phyloP scores from a whole-genome alignment of 2,888 invertebrate species.

The Amiota minor region DNA sequence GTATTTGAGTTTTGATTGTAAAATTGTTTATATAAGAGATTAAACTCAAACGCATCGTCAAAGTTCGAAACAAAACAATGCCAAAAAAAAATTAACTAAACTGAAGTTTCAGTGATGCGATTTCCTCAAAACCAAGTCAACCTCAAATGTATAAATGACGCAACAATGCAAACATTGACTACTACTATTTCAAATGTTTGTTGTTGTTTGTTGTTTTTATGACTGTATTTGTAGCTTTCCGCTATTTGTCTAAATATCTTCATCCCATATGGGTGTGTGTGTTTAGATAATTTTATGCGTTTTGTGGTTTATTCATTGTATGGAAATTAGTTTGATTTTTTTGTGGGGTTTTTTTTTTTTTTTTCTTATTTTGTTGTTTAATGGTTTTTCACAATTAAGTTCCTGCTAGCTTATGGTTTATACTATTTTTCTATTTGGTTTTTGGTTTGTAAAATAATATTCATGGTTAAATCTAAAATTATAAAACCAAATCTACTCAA shows the following conservation, averaged over 20 bases:
- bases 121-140: conserved; percentile 7
- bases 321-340: conserved; percentile 34
- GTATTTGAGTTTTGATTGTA: too few relatives aligned
- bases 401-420: conserved; percentile 14
- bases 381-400: conserved; percentile 20
- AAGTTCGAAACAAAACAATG: conserved; percentile 11
- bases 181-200: too few relatives aligned
- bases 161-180: background rate
- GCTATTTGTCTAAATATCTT: background rate
- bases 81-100: background rate
- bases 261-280: conserved; percentile 19
- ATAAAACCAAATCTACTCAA: background rate
- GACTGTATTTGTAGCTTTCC: background rate
- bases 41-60: background rate
- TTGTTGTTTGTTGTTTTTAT: background rate
- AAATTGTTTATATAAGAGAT: too few relatives aligned
- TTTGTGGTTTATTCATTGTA: conserved; percentile 31
- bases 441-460: conserved; percentile 21
- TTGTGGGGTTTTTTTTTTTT: background rate
- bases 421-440: conserved; percentile 6
- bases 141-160: background rate
- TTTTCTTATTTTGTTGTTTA: background rate
- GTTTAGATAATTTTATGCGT: conserved; percentile 23
- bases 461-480: conserved; percentile 6
- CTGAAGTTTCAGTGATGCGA: conserved; percentile 25